A percentile compares a stretch with the other conserved stretches of the same genome.
These are phyloP conservation scores for Sarcophaga peregrina DNA, from an alignment of 1,140 invertebrate species.

Conservation along the genomic window DNA sequence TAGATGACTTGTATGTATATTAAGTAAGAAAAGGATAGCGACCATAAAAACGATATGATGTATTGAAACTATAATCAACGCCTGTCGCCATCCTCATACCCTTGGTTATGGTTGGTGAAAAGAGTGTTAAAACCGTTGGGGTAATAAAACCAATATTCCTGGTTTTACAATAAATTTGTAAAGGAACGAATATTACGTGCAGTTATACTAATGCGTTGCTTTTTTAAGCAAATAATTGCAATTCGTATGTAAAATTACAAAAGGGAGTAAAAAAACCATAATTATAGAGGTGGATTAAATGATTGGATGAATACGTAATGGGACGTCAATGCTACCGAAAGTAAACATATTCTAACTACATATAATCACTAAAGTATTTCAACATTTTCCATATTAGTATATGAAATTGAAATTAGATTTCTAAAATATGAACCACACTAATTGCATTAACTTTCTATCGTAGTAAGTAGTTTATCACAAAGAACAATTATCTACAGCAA, in stretches of 20 bases:
- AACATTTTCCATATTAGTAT: too few species aligned
- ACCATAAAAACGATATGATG: neutral
- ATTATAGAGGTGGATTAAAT: conserved; percentile 37
- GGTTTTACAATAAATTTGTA: conserved; percentile 4
- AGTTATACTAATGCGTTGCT: neutral
- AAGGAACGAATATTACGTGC: neutral
- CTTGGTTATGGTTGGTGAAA: neutral
- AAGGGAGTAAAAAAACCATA: conserved; percentile 25
- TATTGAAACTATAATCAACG: conserved; percentile 26
- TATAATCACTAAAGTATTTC: too few species aligned
- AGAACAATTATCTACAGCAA: too few species aligned
- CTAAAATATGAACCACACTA: too few species aligned
- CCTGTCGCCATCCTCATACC: conserved; percentile 38
- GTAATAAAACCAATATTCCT: neutral
- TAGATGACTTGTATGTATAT: neutral
- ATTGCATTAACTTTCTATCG: too few species aligned
- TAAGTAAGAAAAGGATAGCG: neutral
- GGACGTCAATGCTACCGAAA: too few species aligned
- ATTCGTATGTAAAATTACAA: conserved; percentile 13
- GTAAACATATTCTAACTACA: too few species aligned
- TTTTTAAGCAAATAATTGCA: conserved; percentile 29
- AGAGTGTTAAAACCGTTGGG: neutral
- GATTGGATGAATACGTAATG: neutral
- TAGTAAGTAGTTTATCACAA: too few species aligned
- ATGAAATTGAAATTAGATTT: too few species aligned